Conservation (phyloP, 2,797 vertebrate species). For the Emys orbicularis region DNA sequence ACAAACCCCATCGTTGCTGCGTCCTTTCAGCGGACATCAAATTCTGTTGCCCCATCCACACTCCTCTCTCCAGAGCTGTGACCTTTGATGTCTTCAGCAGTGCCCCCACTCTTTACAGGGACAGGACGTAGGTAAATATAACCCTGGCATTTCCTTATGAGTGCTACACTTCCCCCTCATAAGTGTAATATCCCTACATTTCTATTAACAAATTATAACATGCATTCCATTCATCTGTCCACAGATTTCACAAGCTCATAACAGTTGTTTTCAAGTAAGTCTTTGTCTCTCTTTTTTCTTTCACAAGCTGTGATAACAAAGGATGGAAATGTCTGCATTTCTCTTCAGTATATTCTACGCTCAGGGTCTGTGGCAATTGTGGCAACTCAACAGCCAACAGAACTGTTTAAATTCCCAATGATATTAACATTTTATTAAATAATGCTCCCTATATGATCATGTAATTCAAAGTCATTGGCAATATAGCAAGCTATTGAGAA, state of each 20-base stretch:
- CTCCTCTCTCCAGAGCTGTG: neutral
- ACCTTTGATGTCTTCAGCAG: neutral
- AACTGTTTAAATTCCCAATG: neutral
- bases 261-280: neutral
- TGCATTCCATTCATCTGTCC: neutral
- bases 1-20: neutral
- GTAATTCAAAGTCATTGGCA: neutral
- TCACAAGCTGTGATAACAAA: neutral
- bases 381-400: neutral
- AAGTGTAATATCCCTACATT: neutral
- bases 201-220: neutral
- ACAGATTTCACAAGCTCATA: neutral
- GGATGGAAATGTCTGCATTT: neutral
- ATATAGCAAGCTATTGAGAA: neutral
- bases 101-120: neutral
- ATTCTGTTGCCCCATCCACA: neutral
- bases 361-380: neutral
- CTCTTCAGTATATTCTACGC: neutral
- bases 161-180: neutral
- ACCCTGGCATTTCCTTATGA: fast-evolving
- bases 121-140: neutral
- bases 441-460: neutral
- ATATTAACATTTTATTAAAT: neutral
- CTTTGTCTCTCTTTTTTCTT: neutral
- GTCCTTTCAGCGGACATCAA: neutral